A percentile compares a stretch with the other conserved stretches of the same genome.
These are phyloP conservation scores for Sylvia borin DNA, from an alignment of 2,797 vertebrate genomes.

Conservation along the genomic window DNA sequence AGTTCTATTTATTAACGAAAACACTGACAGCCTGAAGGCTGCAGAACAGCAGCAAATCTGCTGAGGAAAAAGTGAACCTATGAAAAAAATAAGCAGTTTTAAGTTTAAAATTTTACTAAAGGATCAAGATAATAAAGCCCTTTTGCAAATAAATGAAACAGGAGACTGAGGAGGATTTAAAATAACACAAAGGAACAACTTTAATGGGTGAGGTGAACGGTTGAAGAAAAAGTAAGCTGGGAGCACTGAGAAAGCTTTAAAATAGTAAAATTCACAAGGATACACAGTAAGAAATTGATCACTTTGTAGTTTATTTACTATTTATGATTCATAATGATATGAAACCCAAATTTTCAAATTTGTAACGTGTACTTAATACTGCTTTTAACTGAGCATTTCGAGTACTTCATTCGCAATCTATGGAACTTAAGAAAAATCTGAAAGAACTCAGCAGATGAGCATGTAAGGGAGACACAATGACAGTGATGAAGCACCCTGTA, in stretches of 20 bases:
- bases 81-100: not conserved
- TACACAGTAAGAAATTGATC: not conserved
- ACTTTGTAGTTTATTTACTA: not conserved
- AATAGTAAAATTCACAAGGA: not conserved
- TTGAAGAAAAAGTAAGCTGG: not conserved
- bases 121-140: not conserved
- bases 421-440: not conserved
- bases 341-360: not conserved
- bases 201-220: not conserved
- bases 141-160: not conserved
- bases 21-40: not conserved
- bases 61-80: not conserved
- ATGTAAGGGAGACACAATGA: not conserved
- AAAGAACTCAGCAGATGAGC: not conserved
- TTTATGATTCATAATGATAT: not conserved
- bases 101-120: not conserved
- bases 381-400: not conserved
- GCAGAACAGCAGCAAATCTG: not conserved
- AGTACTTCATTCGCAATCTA: not conserved
- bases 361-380: not conserved
- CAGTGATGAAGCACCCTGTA: slow-evolving; percentile 16
- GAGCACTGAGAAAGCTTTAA: not conserved
- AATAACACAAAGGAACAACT: not conserved
- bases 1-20: not conserved
- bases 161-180: not conserved